Percentiles rank a stretch among this genome's conserved stretches.
phyloP scores from a whole-genome alignment of 2,113 vertebrate species.

The Neoarius graeffei region DNA sequence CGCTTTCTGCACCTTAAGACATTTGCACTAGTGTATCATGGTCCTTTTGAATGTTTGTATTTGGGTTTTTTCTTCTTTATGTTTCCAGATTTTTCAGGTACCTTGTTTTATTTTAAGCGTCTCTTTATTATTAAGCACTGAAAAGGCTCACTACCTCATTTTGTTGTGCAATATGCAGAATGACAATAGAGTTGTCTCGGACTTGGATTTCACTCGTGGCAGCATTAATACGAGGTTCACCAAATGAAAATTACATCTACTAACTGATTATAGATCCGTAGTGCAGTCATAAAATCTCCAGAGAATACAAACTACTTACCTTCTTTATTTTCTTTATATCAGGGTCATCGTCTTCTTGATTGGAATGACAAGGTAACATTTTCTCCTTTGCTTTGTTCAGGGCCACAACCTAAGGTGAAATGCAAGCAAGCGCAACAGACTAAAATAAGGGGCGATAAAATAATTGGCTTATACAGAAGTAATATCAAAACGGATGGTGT shows the following conservation, averaged over 20 bases:
- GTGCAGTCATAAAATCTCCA: background rate
- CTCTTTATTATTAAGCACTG: background rate
- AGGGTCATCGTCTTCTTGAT: conserved; percentile 90
- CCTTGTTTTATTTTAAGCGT: too few relatives aligned
- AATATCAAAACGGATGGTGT: background rate
- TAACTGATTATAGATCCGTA: background rate
- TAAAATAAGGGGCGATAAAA: background rate
- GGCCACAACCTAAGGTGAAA: conserved; percentile 77
- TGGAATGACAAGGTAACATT: conserved; percentile 81
- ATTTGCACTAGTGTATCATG: background rate
- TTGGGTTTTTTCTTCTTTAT: too few relatives aligned
- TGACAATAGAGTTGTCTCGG: background rate
- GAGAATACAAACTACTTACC: conserved; percentile 67
- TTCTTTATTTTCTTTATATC: conserved; percentile 99
- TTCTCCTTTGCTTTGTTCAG: conserved; percentile 92
- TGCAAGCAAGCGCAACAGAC: background rate
- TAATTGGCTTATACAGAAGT: background rate
- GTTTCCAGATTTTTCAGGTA: background rate
- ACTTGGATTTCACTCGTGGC: background rate
- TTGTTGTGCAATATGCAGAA: background rate
- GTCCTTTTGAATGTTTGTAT: background rate
- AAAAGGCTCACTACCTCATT: too few relatives aligned
- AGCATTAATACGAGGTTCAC: background rate
- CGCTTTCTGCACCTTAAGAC: background rate
- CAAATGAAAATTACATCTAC: background rate